Evolutionary conservation across 2,113 vertebrate genomes (phyloP).

Genomic region (Odocoileus hemionus): DNA sequence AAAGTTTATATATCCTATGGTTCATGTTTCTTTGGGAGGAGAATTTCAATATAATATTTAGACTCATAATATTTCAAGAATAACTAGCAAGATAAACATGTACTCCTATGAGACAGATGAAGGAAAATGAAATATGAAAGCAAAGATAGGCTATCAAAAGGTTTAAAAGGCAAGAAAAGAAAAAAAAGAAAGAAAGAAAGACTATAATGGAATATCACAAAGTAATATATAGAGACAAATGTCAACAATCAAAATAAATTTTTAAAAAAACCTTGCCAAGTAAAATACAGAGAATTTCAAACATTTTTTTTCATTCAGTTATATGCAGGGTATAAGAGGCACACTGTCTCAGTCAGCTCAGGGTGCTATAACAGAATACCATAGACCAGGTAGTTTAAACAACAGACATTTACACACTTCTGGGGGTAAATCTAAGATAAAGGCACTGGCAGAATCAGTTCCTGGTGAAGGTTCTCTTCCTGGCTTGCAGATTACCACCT

Average conservation of each 20-base stretch:
- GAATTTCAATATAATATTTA: background rate
- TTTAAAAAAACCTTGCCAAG: background rate
- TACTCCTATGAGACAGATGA: background rate
- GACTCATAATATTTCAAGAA: background rate
- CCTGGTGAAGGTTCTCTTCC: background rate
- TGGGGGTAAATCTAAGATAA: background rate
- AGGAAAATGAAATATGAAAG: background rate
- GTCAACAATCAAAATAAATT: background rate
- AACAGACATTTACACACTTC: background rate
- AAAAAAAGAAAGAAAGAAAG: background rate
- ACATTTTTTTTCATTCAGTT: background rate
- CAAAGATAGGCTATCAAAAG: background rate
- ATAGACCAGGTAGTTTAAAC: background rate
- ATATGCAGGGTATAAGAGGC: background rate
- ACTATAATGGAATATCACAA: background rate
- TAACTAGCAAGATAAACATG: background rate
- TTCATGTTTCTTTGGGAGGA: background rate
- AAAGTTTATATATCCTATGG: background rate
- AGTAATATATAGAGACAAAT: background rate
- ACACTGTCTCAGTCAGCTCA: background rate
- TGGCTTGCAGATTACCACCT: background rate
- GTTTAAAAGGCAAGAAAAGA: background rate
- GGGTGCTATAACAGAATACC: background rate
- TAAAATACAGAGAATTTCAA: background rate
- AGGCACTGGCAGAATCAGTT: background rate